A percentile compares a stretch with the other conserved stretches of the same genome.
Evolutionary conservation across 2,797 vertebrate genomes (phyloP).

Genomic region (Fundulus diaphanus): DNA sequence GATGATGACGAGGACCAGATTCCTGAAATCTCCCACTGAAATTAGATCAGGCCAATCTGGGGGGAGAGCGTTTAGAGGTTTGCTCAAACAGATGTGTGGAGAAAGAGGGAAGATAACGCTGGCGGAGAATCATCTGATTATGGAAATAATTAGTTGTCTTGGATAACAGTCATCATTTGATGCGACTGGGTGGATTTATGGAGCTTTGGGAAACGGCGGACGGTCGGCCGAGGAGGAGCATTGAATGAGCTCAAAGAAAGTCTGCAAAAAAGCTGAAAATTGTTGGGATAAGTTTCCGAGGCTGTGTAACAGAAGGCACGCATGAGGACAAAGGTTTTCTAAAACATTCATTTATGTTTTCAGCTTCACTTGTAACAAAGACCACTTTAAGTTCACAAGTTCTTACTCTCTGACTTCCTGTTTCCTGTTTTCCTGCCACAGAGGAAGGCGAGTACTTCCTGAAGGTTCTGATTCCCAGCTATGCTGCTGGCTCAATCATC

Average conservation of each 20-base stretch:
- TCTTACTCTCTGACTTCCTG: conserved; percentile 60
- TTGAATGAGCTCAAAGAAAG: background rate
- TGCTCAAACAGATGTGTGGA: conserved; percentile 31
- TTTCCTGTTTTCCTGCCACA: conserved; percentile 75
- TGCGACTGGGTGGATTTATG: conserved; percentile 52
- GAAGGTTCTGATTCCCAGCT: conserved; percentile 96
- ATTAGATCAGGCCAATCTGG: conserved; percentile 73
- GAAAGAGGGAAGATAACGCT: conserved; percentile 43
- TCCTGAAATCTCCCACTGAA: conserved; percentile 50
- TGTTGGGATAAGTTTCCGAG: background rate
- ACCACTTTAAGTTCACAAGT: conserved; percentile 8
- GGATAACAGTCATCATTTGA: conserved; percentile 56
- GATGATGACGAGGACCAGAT: conserved; percentile 67
- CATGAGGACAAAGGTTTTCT: conserved; percentile 60
- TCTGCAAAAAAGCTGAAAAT: background rate
- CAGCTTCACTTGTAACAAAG: background rate
- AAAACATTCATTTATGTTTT: background rate
- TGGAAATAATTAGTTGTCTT: conserved; percentile 66
- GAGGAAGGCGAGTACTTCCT: conserved; percentile 95
- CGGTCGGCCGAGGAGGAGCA: background rate
- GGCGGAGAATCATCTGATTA: conserved; percentile 62
- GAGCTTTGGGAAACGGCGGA: conserved; percentile 25
- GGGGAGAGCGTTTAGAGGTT: conserved; percentile 54
- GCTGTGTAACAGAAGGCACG: conserved; percentile 16
- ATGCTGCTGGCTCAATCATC: conserved; percentile 94